Conservation (phyloP, 2,113 vertebrate genomes). For the Engraulis encrasicolus region DNA sequence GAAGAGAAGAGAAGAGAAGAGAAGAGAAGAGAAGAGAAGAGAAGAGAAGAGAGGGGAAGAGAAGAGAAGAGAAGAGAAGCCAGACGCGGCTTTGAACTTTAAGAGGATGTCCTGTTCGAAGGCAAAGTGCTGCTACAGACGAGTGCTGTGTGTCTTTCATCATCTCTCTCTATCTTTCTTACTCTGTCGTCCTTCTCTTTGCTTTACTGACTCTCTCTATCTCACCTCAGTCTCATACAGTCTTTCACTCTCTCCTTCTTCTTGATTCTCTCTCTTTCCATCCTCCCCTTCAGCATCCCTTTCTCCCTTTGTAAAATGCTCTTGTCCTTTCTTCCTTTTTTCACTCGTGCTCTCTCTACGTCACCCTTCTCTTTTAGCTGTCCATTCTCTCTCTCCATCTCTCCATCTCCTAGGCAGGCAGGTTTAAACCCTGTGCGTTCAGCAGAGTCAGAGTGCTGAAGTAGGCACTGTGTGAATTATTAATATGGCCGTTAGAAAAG, state of each 20-base stretch:
- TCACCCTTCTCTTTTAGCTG: too few relatives aligned
- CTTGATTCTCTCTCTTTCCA: background rate
- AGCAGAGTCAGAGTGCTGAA: slow-evolving; percentile 45
- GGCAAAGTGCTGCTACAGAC: slow-evolving; percentile 29
- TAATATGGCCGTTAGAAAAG: slow-evolving; percentile 49
- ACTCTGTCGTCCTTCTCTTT: background rate
- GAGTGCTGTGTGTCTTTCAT: background rate
- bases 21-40: too few relatives aligned
- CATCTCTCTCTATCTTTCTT: background rate
- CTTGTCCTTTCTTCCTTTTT: too few relatives aligned
- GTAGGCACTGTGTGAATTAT: slow-evolving; percentile 47
- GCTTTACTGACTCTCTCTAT: background rate
- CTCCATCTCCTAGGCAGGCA: slow-evolving; percentile 20
- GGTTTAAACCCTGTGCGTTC: slow-evolving; percentile 46
- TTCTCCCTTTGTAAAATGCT: background rate
- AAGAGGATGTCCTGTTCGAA: slow-evolving; percentile 47
- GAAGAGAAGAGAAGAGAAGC: too few relatives aligned
- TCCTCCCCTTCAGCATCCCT: too few relatives aligned
- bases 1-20: too few relatives aligned
- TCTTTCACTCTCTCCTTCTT: background rate
- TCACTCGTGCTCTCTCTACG: background rate
- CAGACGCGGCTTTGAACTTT: slow-evolving; percentile 35
- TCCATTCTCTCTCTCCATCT: background rate
- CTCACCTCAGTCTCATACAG: background rate
- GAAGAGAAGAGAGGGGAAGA: too few relatives aligned